Evolutionary conservation across 2,888 invertebrate species (phyloP).

Genomic region (Petrolisthes manimaculis): DNA sequence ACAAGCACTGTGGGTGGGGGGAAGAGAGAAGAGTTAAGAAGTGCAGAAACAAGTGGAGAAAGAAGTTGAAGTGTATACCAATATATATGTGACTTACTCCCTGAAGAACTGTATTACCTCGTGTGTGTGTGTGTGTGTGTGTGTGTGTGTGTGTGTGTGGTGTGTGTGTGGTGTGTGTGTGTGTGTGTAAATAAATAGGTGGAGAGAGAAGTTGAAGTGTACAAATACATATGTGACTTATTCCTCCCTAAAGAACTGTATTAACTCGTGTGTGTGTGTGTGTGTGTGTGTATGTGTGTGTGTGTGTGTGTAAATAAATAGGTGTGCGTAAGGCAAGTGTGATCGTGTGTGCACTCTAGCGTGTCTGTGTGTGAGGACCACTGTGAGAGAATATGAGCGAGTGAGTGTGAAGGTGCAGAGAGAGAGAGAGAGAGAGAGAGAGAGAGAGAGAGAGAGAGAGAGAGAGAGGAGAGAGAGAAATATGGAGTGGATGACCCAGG

Average conservation of each 20-base stretch:
- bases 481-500: no score
- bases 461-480: not conserved
- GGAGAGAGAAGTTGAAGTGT: not conserved
- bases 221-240: not conserved
- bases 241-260: no score
- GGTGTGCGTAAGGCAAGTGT: not conserved
- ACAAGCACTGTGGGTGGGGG: not conserved
- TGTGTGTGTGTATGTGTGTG: conserved; percentile 38
- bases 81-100: not conserved
- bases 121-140: conserved; percentile 13
- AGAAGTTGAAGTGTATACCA: not conserved
- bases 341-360: not conserved
- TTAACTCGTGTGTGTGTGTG: conserved; percentile 38
- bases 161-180: conserved; percentile 31
- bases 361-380: conserved; percentile 1
- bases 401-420: not conserved
- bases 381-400: not conserved
- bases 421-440: not conserved
- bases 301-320: conserved; percentile 17
- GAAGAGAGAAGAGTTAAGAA: not conserved
- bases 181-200: conserved; percentile 5
- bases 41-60: not conserved
- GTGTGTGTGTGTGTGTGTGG: conserved; percentile 22
- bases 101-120: not conserved
- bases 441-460: not conserved